Evolutionary conservation across 2,888 invertebrate species (phyloP).

Genomic region (Acanthoscelides obtectus): DNA sequence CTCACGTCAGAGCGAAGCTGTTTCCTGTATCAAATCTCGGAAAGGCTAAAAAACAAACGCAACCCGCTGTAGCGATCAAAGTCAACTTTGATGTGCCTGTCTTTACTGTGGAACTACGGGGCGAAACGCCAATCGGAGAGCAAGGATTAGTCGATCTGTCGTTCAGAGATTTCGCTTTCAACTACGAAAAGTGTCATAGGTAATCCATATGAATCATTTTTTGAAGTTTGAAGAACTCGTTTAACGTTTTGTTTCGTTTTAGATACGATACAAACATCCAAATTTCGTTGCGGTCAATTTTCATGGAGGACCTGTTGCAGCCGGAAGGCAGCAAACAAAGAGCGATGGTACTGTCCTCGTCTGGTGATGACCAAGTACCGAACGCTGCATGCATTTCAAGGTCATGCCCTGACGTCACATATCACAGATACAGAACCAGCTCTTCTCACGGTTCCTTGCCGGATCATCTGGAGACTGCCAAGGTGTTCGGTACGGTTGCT

Average conservation of each 20-base stretch:
- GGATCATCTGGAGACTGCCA: conserved; percentile 54
- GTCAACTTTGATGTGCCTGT: conserved; percentile 70
- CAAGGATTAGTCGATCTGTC: conserved; percentile 80
- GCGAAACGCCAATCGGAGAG: conserved; percentile 63
- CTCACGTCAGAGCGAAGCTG: conserved; percentile 57
- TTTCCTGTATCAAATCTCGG: conserved; percentile 34
- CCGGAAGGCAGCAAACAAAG: conserved; percentile 68
- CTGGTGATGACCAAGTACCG: conserved; percentile 41
- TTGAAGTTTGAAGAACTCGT: too few species aligned
- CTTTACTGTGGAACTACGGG: conserved; percentile 71
- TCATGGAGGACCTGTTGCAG: conserved; percentile 86
- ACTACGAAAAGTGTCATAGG: conserved; percentile 63
- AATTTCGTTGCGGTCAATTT: conserved; percentile 76
- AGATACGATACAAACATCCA: conserved; percentile 67
- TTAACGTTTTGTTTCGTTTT: too few species aligned
- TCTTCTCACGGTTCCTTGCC: conserved; percentile 53
- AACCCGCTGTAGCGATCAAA: conserved; percentile 18
- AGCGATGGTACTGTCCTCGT: conserved; percentile 68
- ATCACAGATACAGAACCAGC: conserved; percentile 29
- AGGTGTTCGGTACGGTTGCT: conserved; percentile 27
- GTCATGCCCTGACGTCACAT: conserved; percentile 73
- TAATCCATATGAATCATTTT: too few species aligned
- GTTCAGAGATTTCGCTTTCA: conserved; percentile 76
- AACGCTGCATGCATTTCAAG: conserved; percentile 61
- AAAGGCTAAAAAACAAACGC: conserved; percentile 13